Conservation (phyloP, 2,888 invertebrate genomes). For the Tanaodytes sp. region DNA sequence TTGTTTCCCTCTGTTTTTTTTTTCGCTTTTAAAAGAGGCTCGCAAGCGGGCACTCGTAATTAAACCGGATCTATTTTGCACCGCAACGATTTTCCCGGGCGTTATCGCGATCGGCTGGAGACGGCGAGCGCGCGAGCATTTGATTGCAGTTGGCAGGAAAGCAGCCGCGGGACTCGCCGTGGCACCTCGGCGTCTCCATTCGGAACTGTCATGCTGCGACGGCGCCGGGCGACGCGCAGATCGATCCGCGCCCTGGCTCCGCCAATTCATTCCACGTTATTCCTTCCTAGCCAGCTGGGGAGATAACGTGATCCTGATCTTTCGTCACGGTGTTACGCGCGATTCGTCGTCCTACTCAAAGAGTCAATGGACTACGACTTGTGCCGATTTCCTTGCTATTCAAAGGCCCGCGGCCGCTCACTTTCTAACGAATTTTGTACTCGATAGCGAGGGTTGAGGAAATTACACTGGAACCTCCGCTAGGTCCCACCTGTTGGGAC, state of each 20-base stretch:
- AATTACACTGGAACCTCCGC: too few species aligned
- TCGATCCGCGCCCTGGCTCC: slow-evolving; percentile 47
- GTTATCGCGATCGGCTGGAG: not conserved
- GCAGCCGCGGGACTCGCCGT: slow-evolving; percentile 41
- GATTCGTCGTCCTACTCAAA: not conserved
- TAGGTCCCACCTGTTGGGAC: too few species aligned
- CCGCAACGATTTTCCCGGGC: not conserved
- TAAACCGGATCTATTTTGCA: too few species aligned
- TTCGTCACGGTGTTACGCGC: not conserved
- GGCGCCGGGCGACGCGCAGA: slow-evolving; percentile 52
- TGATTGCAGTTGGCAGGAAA: slow-evolving; percentile 39
- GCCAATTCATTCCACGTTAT: slow-evolving; percentile 39
- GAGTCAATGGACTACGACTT: too few species aligned
- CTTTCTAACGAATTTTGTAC: too few species aligned
- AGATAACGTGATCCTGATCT: slow-evolving; percentile 25
- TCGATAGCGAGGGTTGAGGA: too few species aligned
- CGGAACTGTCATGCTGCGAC: slow-evolving; percentile 52
- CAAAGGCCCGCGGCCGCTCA: too few species aligned
- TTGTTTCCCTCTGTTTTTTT: too few species aligned
- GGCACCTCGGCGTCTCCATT: slow-evolving; percentile 52
- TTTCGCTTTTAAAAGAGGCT: too few species aligned
- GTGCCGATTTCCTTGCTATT: too few species aligned
- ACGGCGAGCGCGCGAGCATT: slow-evolving; percentile 25
- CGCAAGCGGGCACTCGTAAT: too few species aligned
- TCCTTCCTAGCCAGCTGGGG: slow-evolving; percentile 37